Percentiles rank a stretch among this genome's conserved stretches.
Conservation (phyloP, 2,888 invertebrate species). For the Zele albiditarsus region DNA sequence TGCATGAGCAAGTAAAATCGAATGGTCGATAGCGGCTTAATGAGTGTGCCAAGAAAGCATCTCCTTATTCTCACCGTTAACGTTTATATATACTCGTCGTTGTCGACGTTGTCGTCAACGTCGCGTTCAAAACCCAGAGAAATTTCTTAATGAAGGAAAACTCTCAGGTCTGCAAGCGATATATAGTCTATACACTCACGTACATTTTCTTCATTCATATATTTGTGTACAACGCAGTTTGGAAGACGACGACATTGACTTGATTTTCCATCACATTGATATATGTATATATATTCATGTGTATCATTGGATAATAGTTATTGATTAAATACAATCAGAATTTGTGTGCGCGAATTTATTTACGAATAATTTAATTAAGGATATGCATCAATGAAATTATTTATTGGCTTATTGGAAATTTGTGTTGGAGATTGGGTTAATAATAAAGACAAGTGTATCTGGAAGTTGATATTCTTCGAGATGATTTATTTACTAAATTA, state of each 20-base stretch:
- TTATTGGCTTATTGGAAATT: too few relatives aligned
- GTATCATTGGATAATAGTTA: too few relatives aligned
- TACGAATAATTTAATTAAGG: background rate
- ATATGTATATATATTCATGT: background rate
- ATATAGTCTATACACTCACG: background rate
- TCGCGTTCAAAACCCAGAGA: background rate
- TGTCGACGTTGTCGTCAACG: background rate
- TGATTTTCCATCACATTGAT: too few relatives aligned
- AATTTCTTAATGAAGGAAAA: constrained; percentile 38
- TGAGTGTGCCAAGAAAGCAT: constrained; percentile 17
- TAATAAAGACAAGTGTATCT: too few relatives aligned
- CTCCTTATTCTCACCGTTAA: constrained; percentile 15
- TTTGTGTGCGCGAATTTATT: too few relatives aligned
- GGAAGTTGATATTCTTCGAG: too few relatives aligned
- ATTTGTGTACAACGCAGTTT: too few relatives aligned
- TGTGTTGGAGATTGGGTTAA: too few relatives aligned
- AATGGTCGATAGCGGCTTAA: constrained; percentile 29
- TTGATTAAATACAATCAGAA: too few relatives aligned
- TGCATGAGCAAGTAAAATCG: constrained; percentile 34
- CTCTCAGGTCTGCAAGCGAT: background rate
- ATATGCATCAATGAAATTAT: too few relatives aligned
- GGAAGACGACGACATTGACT: too few relatives aligned
- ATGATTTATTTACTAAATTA: too few relatives aligned
- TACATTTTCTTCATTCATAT: background rate
- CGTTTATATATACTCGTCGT: background rate